phyloP scores from a whole-genome alignment of 2,113 vertebrate species.

The Chaenogobius annularis region DNA sequence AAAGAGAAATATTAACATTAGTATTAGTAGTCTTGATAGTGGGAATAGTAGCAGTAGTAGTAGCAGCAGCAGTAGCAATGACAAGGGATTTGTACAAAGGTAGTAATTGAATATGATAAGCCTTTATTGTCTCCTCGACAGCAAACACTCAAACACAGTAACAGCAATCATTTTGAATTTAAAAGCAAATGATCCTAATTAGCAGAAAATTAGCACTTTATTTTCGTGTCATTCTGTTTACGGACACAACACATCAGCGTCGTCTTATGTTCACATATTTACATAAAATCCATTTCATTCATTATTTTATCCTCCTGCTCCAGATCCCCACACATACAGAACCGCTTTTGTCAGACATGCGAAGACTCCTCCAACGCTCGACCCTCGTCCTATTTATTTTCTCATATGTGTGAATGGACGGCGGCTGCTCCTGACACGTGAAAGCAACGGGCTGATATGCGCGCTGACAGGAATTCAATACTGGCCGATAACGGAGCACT shows the following conservation, averaged over 20 bases:
- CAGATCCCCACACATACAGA: slow-evolving; percentile 4
- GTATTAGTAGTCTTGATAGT: not conserved
- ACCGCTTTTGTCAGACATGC: not conserved
- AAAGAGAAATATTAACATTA: too few relatives aligned
- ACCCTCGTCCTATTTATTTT: slow-evolving; percentile 18
- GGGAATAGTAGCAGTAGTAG: too few relatives aligned
- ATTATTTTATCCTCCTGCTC: not conserved
- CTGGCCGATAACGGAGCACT: slow-evolving; percentile 11
- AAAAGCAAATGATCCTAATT: too few relatives aligned
- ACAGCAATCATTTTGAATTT: too few relatives aligned
- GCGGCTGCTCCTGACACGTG: slow-evolving; percentile 6
- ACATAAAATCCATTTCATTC: not conserved
- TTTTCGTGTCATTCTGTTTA: too few relatives aligned
- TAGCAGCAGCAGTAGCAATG: not conserved
- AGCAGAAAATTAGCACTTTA: too few relatives aligned
- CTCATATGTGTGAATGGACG: slow-evolving; percentile 17
- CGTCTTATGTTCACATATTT: not conserved
- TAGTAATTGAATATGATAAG: too few relatives aligned
- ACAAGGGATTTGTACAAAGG: too few relatives aligned
- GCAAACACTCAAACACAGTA: too few relatives aligned
- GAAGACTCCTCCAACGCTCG: not conserved
- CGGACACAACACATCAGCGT: too few relatives aligned
- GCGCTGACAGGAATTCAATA: slow-evolving; percentile 15
- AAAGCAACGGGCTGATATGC: slow-evolving; percentile 15
- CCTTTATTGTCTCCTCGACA: too few relatives aligned